Evolutionary conservation across 2,888 invertebrate genomes (phyloP), one percentile per base, ranked within the genome.

Genomic region (Alitta virens): DNA sequence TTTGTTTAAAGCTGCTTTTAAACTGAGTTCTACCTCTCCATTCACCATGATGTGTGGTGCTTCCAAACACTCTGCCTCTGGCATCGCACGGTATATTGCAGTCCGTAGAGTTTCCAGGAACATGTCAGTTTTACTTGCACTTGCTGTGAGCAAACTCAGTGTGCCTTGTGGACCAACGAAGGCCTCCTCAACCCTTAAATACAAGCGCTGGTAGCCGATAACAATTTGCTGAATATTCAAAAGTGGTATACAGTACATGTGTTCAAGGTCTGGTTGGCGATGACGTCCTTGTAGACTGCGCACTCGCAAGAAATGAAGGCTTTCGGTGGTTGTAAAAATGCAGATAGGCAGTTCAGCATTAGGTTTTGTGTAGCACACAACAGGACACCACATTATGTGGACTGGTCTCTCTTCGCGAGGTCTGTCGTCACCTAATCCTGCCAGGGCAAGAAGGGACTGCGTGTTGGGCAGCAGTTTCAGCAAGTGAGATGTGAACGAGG

Each of bases 91-190:
- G 12, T 67, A 38, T 49, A 64, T 67, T 9, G 68, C 66, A 9
- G 60, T 42, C 53, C 66, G 69, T 57, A 79, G 60, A 12, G 67
- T 66, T n/a, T 74, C 72, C 40, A 75, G 67, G 65, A 79, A 79
- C 1, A 68, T 65, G 58, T 75, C 74, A 5, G 76, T 73, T 26
- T 67, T 69, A 27, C 67, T 68, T 0, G 72, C 61, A 62, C 76
- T 76, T 46, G 72, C 60, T 1, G 71, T 73, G 38, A 77, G 65
- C 14, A 80, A 65, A 2, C 73, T 74, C 66, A 78, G 75, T 21
- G 75, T 77, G 16, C 78, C 78, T 55, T 72, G 65, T 14, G 75
- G 69, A 1, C 76, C 77, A 18, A 78, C 74, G 63, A 77, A 79
- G 0, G 78, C 74, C 63, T 78, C 79, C 60, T 80, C 79, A 1